Base-by-base conservation (phyloP, 2,797 vertebrate species). In the Acipenser ruthenus region DNA sequence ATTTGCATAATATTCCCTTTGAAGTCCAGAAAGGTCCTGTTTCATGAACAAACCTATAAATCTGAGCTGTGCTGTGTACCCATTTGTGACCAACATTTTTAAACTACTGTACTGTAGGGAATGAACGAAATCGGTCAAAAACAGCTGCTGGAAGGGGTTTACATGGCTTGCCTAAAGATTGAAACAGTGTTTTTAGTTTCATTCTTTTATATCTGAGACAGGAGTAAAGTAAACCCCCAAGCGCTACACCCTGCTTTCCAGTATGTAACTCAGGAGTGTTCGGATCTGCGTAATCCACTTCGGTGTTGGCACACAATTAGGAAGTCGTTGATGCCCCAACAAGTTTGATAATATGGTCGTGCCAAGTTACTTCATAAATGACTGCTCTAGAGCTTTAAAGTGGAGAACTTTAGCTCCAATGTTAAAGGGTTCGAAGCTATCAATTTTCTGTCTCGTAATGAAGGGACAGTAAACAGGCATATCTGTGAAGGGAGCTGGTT, bases 31-130 rank as follows among this genome's bases (percentile, higher is more conserved):
- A 6, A 6, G 50, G 52, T 6, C 10, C 55, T 8, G 10, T 59
- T 70, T 58, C 59, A 74, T 37, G 73, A 77, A 77, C 71, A 72
- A 63, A 69, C 67, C 63, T 23, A 48, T 77, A 74, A 79, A 75
- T 77, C 69, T 23, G 50, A n/a, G 23, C 65, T 55, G 63, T 64
- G 49, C 64, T 13, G 50, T 65, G 37, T 5, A 37, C 37, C 18
- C 49, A 23, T 50, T 67, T 52, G 59, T 62, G 53, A 61, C 62
- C 7, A 65, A 55, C 7, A 18, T 47, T 18, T 18, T 18, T 18
- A 18, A 18, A 18, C 18, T 18, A 18, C 18, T 18, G 18, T 18
- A 18, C 18, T 18, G 18, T 18, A 18, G 18, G 18, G 18, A 18
- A 18, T 18, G 18, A 18, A 18, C 18, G 18, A 18, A 18, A 18